phyloP scores from a whole-genome alignment of 2,113 vertebrate species.

The Butorides virescens region DNA sequence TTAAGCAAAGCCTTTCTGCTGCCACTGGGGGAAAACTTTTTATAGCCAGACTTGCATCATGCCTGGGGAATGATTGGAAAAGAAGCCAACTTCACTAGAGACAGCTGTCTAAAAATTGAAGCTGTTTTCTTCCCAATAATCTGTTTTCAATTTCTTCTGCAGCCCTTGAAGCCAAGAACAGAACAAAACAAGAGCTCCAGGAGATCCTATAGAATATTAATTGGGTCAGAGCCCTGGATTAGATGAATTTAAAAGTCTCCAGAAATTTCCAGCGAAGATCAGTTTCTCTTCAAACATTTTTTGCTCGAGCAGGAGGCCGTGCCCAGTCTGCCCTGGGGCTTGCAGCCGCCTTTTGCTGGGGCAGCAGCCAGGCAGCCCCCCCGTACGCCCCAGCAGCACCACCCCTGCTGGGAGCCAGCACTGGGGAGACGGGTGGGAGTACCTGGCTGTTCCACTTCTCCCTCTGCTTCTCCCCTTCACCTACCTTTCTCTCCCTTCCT shows the following conservation, averaged over 20 bases:
- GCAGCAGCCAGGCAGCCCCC: neutral
- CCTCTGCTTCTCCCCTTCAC: neutral
- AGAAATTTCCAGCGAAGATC: neutral
- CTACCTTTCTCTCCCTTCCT: neutral
- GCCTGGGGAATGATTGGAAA: slow-evolving; percentile 38
- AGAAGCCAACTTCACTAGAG: slow-evolving; percentile 11
- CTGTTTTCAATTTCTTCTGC: slow-evolving; percentile 67
- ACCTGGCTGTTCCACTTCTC: neutral
- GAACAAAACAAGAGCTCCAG: slow-evolving; percentile 25
- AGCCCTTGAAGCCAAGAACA: slow-evolving; percentile 24
- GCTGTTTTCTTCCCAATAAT: slow-evolving; percentile 55
- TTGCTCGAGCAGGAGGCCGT: neutral
- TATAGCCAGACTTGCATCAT: slow-evolving; percentile 41
- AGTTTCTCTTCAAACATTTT: neutral
- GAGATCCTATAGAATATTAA: slow-evolving; percentile 28
- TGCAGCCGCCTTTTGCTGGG: fast-evolving
- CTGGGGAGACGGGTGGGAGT: neutral
- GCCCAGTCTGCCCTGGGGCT: neutral
- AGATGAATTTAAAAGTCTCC: neutral
- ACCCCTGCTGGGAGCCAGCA: neutral
- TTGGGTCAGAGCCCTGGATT: neutral
- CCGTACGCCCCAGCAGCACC: neutral
- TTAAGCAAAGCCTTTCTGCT: neutral
- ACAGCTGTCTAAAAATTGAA: slow-evolving; percentile 40
- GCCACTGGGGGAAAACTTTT: neutral